Base-by-base conservation (phyloP, 2,888 invertebrate species). In the Ariolimax columbianus region DNA sequence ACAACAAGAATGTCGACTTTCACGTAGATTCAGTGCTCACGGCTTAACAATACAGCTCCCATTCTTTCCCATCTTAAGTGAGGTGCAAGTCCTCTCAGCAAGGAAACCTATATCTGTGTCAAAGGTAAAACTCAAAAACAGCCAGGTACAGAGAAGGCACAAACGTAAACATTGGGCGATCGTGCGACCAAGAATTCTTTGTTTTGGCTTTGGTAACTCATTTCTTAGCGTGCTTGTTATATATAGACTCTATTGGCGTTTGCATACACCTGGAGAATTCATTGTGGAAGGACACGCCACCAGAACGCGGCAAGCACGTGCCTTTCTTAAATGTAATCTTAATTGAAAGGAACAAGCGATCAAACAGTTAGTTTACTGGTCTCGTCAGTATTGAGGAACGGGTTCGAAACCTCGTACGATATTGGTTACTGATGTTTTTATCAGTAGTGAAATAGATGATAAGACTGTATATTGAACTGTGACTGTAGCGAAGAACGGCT, bases 191-290 rank as follows among this genome's bases (percentile, higher is more conserved):
- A 73, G 43, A 73, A 43, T 73, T 73, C 73, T 73, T 73, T 73
- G 73, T 73, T 73, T 73, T 73, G 1, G n/a, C 43, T n/a, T 40
- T 14, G 9, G 73, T n/a, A 40, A 43, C 47, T 30, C 73, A 73
- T 73, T 73, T 47, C 43, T n/a, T 43, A 43, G n/a, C 73, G 73
- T 43, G 73, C 73, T 17, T 43, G 26, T n/a, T 9, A 11, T 73
- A 73, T 14, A 73, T 1, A 33, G 9, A n/a, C 73, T 73, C n/a
- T n/a, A n/a, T n/a, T 26, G 2, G n/a, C 6, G 73, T 73, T 73
- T 73, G 43, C 73, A n/a, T 43, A 73, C 26, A 73, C 73, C 43
- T 66, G 43, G 43, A 26, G 73, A n/a, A n/a, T 73, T 17, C 73
- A 73, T 43, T 73, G 73, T n/a, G 3, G 73, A 0, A 14, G 11